Percentiles rank a stretch among this genome's conserved stretches.
Conservation (phyloP, 2,888 invertebrate genomes). For the Apoda limacodes region DNA sequence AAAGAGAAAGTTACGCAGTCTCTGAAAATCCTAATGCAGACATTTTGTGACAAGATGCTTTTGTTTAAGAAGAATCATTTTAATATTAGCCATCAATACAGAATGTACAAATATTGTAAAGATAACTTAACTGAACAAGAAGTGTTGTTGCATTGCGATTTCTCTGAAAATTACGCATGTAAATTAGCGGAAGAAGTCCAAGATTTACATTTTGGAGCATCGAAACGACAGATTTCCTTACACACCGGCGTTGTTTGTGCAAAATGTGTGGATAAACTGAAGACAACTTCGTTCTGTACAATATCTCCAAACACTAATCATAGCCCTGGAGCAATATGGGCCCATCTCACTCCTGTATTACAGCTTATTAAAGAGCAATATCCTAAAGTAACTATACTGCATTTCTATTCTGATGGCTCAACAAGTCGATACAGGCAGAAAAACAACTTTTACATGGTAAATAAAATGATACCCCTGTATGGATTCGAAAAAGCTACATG, state of each 20-base stretch:
- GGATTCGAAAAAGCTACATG: too few relatives aligned
- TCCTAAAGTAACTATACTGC: conserved; percentile 4
- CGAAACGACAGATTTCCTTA: conserved; percentile 12
- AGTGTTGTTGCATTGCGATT: conserved; percentile 3
- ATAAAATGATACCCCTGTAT: too few relatives aligned
- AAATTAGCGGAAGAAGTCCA: conserved; percentile 9
- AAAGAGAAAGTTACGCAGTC: conserved; percentile 4
- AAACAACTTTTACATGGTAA: conserved; percentile 9
- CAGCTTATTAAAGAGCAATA: conserved; percentile 1
- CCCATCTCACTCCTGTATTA: conserved; percentile 7
- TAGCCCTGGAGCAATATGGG: conserved; percentile 8
- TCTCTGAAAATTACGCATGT: conserved; percentile 8
- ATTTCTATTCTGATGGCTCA: conserved; percentile 11
- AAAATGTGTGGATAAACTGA: conserved; percentile 1
- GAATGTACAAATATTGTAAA: conserved; percentile 1
- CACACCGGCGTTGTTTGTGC: conserved; percentile 12
- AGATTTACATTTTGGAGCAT: conserved; percentile 7
- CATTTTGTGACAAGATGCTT: conserved; percentile 2
- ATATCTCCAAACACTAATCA: conserved; percentile 8
- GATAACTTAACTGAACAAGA: conserved; percentile 5
- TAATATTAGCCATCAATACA: conserved; percentile 8
- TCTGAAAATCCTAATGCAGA: conserved; percentile 1
- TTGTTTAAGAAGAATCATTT: too few relatives aligned
- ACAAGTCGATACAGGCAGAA: conserved; percentile 10
- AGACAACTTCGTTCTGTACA: conserved; percentile 3